Evolutionary conservation across 2,797 vertebrate species (phyloP).

Genomic region (Pangasius macronema): DNA sequence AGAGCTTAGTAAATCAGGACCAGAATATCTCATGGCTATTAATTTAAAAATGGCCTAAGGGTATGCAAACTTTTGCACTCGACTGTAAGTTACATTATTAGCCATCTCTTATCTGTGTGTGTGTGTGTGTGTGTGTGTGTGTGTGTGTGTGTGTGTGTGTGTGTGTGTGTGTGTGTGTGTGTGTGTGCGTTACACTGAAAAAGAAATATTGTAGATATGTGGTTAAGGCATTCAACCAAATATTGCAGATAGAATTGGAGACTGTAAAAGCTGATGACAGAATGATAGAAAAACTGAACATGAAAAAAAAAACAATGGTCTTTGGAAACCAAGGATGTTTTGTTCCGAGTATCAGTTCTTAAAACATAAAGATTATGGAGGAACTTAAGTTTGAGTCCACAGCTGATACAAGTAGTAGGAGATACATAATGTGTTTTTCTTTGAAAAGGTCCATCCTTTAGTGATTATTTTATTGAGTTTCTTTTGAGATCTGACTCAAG

Average conservation of each 20-base stretch:
- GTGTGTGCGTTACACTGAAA: slow-evolving; percentile 68
- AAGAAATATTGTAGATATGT: slow-evolving; percentile 67
- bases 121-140: too few relatives aligned
- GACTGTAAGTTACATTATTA: background rate
- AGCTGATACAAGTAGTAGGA: slow-evolving; percentile 40
- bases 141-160: too few relatives aligned
- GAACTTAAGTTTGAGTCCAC: slow-evolving; percentile 44
- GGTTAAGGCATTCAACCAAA: slow-evolving; percentile 96
- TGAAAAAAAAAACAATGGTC: slow-evolving; percentile 77
- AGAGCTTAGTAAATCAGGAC: background rate
- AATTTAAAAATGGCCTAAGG: background rate
- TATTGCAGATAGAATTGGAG: slow-evolving; percentile 96
- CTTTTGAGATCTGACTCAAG: slow-evolving; percentile 17
- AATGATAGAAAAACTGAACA: slow-evolving; percentile 36
- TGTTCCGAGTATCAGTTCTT: slow-evolving; percentile 86
- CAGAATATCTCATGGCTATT: background rate
- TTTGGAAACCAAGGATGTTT: slow-evolving; percentile 96
- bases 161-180: too few relatives aligned
- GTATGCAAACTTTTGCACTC: slow-evolving; percentile 13
- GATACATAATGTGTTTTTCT: slow-evolving; percentile 61
- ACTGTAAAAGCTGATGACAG: slow-evolving; percentile 65
- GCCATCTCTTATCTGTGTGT: slow-evolving; percentile 7
- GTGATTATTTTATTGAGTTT: background rate
- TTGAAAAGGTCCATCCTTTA: slow-evolving; percentile 49
- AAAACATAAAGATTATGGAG: slow-evolving; percentile 69